These are phyloP conservation scores for Lampris megalopsis DNA, from an alignment of 2,113 vertebrate genomes.

Conservation along the genomic window DNA sequence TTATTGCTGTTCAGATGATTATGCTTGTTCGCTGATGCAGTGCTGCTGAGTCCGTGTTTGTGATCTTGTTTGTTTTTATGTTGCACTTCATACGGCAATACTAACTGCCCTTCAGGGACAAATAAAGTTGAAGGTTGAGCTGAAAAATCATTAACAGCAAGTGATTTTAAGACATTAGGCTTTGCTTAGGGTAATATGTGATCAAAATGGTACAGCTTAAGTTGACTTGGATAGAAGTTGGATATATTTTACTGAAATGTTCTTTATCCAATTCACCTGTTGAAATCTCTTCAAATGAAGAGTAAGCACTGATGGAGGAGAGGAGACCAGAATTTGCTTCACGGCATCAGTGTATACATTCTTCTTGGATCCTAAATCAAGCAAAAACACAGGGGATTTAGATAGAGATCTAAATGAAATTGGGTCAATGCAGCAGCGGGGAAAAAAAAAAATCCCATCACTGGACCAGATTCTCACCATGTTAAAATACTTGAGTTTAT, in stretches of 20 bases:
- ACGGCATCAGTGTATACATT: conserved; percentile 92
- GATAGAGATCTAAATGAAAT: background rate
- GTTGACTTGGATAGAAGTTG: background rate
- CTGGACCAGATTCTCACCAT: background rate
- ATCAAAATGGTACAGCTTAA: background rate
- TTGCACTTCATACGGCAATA: too few species aligned
- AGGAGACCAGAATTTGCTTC: conserved; percentile 97
- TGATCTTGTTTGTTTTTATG: too few species aligned
- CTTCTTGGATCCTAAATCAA: conserved; percentile 84
- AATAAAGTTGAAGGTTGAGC: too few species aligned
- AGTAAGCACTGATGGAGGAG: conserved; percentile 91
- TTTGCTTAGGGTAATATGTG: background rate
- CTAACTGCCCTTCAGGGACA: too few species aligned
- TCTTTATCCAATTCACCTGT: conserved; percentile 80
- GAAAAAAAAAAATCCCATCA: too few species aligned
- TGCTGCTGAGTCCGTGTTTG: too few species aligned
- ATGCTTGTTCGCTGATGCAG: too few species aligned
- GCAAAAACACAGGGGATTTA: conserved; percentile 12
- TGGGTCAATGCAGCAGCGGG: too few species aligned
- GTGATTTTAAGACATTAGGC: too few species aligned
- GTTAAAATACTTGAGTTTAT: background rate
- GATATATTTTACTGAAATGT: background rate
- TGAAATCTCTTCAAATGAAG: conserved; percentile 98
- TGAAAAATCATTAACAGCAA: too few species aligned
- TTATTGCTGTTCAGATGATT: too few species aligned